Evolutionary conservation across 2,888 invertebrate genomes (phyloP).

Genomic region (Macropis europaea): DNA sequence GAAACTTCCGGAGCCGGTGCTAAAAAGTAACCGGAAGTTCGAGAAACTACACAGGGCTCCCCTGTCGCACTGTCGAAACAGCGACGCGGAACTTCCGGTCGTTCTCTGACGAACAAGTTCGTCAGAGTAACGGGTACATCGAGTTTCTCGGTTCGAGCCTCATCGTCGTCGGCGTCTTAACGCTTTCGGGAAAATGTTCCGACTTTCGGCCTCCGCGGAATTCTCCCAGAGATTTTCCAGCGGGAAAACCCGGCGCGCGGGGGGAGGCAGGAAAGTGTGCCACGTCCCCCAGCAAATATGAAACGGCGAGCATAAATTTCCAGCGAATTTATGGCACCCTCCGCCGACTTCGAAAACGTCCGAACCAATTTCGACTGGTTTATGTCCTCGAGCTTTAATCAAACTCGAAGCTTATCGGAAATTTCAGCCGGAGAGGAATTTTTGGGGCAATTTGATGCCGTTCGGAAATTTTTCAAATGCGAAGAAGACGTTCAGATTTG

Average conservation of each 20-base stretch:
- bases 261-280: conserved; percentile 16
- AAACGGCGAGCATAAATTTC: conserved; percentile 39
- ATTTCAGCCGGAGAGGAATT: too few species aligned
- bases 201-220: not conserved
- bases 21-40: conserved; percentile 21
- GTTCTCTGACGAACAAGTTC: conserved; percentile 7
- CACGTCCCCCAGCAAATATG: conserved; percentile 23
- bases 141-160: not conserved
- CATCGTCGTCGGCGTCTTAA: not conserved
- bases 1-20: not conserved
- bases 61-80: not conserved
- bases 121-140: not conserved
- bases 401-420: too few species aligned
- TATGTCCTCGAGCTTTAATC: too few species aligned
- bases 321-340: conserved; percentile 28
- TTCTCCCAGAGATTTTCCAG: conserved; percentile 3
- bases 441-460: too few species aligned
- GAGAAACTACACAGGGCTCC: not conserved
- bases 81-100: conserved; percentile 6
- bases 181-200: not conserved
- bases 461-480: too few species aligned
- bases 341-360: conserved; percentile 33
- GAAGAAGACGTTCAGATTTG: too few species aligned
- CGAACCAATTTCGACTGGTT: conserved; percentile 40
- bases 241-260: not conserved